Evolutionary conservation across 2,888 invertebrate species (phyloP), one percentile per base, ranked within the genome.

Genomic region (Cosmorhoe ocellata): DNA sequence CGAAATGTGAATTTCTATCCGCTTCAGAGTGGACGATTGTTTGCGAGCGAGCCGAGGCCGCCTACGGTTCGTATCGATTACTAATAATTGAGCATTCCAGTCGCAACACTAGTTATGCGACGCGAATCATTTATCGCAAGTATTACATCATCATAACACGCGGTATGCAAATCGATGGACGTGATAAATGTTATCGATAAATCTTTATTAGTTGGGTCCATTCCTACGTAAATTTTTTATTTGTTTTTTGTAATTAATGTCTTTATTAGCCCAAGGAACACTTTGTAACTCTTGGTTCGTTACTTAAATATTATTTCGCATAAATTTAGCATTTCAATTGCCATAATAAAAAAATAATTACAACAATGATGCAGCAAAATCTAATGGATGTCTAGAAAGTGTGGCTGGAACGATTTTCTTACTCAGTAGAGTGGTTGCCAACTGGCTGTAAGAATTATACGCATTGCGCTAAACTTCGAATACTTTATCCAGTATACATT

Each of bases 51-150:
- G 37, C 12, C 39, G 43, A 54, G 55, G 51, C 42, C 55, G 50
- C 12, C 24, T 7, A 28, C 30, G 39, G 28, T 32, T 39, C 34
- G 40, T 45, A 53, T 58, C 51, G 58, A 54, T 56, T 50, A 30
- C n/a, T 33, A n/a, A 28, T 34, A 49, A 49, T 56, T 54, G 41
- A 47, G 47, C 57, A 58, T 56, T 44, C 45, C 53, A 56, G 53
- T 52, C 58, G 52, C 51, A 56, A 50, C 58, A 54, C 47, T 34
- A 24, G 30, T 36, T 11, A 18, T 18, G 36, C 28, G 37, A 47
- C 43, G 48, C 47, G 50, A 51, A 43, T 42, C 36, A 57, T 52
- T 52, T 27, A 42, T 48, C 47, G 39, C 48, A 45, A 47, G 24
- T 38, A 38, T 55, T 44, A 30, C 31, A 46, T 14, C 22, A 46